Evolutionary conservation across 2,888 invertebrate genomes (phyloP), one percentile per base, ranked within the genome.

Genomic region (Papilio protenor): DNA sequence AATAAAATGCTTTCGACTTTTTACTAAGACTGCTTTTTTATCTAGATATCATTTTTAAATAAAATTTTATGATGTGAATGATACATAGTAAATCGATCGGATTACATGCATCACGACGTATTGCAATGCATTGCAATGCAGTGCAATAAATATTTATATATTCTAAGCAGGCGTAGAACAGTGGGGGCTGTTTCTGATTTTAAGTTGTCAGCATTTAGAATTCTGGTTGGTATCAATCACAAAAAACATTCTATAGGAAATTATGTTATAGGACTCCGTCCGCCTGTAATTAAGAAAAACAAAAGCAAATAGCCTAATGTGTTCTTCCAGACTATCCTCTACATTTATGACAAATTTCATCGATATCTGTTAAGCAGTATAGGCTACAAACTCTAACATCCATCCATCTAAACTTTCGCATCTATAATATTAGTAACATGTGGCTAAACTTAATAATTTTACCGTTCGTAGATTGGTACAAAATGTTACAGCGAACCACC

Each of bases 61-160:
- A 1, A 2, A n/a, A 21, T 21, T 40, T 64, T 40, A 64, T 27
- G 27, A 27, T 27, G 27, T 27, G 27, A 27, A 27, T 27, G 27
- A 27, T 6, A 61, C 27, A 27, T 27, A 14, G 61, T 59, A 23
- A 23, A 23, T 61, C 27, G 27, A 61, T n/a, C n/a, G 27, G 27
- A 61, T 27, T 16, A 61, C 16, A 27, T 27, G 27, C 27, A 61
- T 27, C 16, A 16, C 27, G 27, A 61, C 27, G 14, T 14, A 61
- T 23, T 61, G 14, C n/a, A 61, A 61, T 61, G 57, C 61, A 61
- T 61, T 61, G 61, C 16, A 27, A 59, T 59, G 23, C 2, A 59
- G 59, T 59, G 0, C 59, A 59, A 27, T 61, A 61, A 61, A 61
- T 61, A 61, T 61, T 61, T 61, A 61, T 27, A 5, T 61, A 61